phyloP scores from a whole-genome alignment of 2,797 vertebrate genomes.

The Lepidocolaptes lacrymiger region DNA sequence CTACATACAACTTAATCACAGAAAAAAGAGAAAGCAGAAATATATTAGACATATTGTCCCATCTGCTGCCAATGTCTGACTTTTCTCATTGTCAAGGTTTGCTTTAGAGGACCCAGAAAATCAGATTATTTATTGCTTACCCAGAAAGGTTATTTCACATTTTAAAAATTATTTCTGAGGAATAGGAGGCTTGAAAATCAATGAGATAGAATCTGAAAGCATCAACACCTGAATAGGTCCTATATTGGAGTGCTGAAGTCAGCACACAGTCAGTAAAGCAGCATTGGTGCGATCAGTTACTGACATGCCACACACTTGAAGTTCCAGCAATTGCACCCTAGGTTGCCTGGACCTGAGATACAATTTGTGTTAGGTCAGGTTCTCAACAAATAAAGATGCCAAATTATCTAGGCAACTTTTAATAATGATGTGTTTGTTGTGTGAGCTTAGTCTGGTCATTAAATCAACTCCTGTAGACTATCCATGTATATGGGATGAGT shows the following conservation, averaged over 20 bases:
- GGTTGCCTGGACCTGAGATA: background rate
- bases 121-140: background rate
- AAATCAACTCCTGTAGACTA: background rate
- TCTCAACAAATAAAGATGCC: background rate
- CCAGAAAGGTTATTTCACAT: background rate
- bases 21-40: background rate
- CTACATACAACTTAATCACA: conserved; percentile 15
- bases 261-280: background rate
- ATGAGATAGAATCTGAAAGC: background rate
- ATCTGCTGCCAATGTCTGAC: background rate
- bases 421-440: background rate
- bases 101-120: background rate
- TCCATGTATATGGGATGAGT: background rate
- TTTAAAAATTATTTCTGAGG: background rate
- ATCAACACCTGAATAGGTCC: background rate
- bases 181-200: background rate
- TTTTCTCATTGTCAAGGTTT: background rate
- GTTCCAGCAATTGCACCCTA: background rate
- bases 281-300: background rate
- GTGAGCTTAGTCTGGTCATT: background rate
- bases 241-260: background rate
- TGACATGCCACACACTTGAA: background rate
- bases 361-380: background rate
- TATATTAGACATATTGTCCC: background rate
- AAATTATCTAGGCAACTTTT: background rate